Evolutionary conservation across 2,113 vertebrate genomes (phyloP), one percentile per base, ranked within the genome.

Genomic region (Vanacampus margaritifer): DNA sequence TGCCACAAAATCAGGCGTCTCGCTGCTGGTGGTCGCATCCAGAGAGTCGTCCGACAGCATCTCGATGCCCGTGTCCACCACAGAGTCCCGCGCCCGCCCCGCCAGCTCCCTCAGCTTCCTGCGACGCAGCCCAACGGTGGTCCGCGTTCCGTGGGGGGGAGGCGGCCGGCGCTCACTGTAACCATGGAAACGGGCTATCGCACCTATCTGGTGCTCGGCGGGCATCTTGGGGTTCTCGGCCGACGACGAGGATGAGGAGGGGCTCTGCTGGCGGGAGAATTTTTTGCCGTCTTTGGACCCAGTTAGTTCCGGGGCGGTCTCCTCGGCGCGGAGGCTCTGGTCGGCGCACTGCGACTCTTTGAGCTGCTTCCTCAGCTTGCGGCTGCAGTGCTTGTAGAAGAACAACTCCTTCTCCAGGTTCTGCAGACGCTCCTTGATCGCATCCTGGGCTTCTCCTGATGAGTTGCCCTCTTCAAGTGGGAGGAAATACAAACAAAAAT

Each of bases 381-480:
- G 91, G 65, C 91, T 94, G n/a, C 89, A 94, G 90, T 91, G 95
- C 90, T 96, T 96, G 84, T 96, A 96, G 89, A 94, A 97, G 84
- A 93, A 94, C 69, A 96, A 90, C 50, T 98, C 94, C 82, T 93
- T 96, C 89, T 97, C 94, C 74, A 97, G 79, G 73, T 93, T 88
- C 74, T 95, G 93, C 28, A 95, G 80, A 88, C 91, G 93, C n/a
- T 85, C 83, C 85, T 93, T 91, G 58, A 90, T 83, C 1, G 6
- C 68, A 80, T 91, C 92, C 53, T 90, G 76, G 28, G 79, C 79
- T 80, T 93, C 90, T 80, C 71, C 67, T 69, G 83, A 72, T 65
- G 83, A 72, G 71, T 65, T 50, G 73, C 87, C 87, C 57, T 94
- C 95, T 96, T 67, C 11, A 45, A 45, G 23, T 26, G 23, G 36